A percentile compares a stretch with the other conserved stretches of the same genome.
phyloP scores from a whole-genome alignment of 2,113 vertebrate genomes.

The Eclectus roratus region DNA sequence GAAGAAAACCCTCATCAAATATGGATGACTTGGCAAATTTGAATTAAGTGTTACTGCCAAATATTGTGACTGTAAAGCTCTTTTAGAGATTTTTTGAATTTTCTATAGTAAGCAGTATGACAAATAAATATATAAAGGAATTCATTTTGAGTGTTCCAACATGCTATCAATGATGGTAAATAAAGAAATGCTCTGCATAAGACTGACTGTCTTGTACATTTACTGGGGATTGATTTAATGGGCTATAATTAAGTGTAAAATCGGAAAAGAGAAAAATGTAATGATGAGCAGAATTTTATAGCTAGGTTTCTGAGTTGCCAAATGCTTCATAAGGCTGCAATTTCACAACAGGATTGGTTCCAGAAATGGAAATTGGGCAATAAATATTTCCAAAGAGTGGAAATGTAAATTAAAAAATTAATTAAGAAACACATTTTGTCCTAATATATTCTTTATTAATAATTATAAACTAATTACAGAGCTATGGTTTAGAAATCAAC shows the following conservation, averaged over 20 bases:
- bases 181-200: neutral
- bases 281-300: slow-evolving; percentile 39
- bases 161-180: slow-evolving; percentile 4
- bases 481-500: slow-evolving; percentile 16
- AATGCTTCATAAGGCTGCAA: slow-evolving; percentile 37
- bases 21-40: neutral
- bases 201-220: neutral
- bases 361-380: slow-evolving; percentile 26
- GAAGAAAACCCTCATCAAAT: neutral
- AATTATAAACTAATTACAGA: slow-evolving; percentile 20
- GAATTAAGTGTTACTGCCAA: neutral
- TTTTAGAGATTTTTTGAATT: neutral
- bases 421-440: slow-evolving; percentile 25
- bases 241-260: slow-evolving; percentile 53
- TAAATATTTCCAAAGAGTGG: slow-evolving; percentile 27
- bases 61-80: neutral
- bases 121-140: slow-evolving; percentile 24
- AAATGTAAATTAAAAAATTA: neutral
- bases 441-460: neutral
- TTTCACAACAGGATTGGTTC: slow-evolving; percentile 38
- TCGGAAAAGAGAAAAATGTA: slow-evolving; percentile 34
- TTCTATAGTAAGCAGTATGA: neutral
- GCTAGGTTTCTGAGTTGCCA: slow-evolving; percentile 25
- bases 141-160: neutral
- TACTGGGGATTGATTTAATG: slow-evolving; percentile 5